Evolutionary conservation across 2,797 vertebrate species (phyloP).

Genomic region (Lithobates sylvaticus): DNA sequence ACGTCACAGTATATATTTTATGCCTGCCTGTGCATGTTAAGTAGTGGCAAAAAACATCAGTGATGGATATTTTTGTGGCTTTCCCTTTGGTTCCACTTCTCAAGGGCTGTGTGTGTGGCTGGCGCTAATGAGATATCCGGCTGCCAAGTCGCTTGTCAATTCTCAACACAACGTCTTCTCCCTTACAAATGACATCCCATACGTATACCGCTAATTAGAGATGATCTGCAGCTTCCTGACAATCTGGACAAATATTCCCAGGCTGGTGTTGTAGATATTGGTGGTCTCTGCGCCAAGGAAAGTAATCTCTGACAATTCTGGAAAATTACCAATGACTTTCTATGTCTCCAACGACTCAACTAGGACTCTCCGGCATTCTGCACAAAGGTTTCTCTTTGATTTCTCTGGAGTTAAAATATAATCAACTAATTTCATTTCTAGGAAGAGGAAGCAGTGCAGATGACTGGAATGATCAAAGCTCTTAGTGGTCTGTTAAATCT

Average conservation of each 20-base stretch:
- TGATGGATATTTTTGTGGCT: slow-evolving; percentile 10
- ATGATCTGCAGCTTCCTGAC: slow-evolving; percentile 60
- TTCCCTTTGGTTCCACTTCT: slow-evolving; percentile 39
- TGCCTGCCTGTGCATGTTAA: background rate
- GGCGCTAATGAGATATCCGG: slow-evolving; percentile 35
- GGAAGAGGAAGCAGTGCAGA: background rate
- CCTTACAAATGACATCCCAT: slow-evolving; percentile 34
- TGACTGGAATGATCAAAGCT: background rate
- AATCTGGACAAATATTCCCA: slow-evolving; percentile 63
- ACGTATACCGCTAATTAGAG: slow-evolving; percentile 49
- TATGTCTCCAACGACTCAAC: background rate
- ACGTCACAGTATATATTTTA: slow-evolving; percentile 7
- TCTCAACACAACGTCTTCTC: slow-evolving; percentile 35
- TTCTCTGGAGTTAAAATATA: background rate
- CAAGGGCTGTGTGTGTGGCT: slow-evolving; percentile 7
- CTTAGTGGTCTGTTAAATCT: slow-evolving; percentile 12
- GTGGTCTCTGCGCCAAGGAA: slow-evolving; percentile 26
- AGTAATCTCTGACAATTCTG: slow-evolving; percentile 25
- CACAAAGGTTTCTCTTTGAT: background rate
- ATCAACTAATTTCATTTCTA: background rate
- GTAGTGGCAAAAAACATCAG: slow-evolving; percentile 12
- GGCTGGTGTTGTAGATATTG: slow-evolving; percentile 12
- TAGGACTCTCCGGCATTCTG: background rate
- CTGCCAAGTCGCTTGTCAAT: slow-evolving; percentile 51
- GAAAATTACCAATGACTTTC: background rate